Percentiles rank a stretch among this genome's conserved stretches.
Evolutionary conservation across 2,888 invertebrate species (phyloP).

Genomic region (Cheilosia grossa): DNA sequence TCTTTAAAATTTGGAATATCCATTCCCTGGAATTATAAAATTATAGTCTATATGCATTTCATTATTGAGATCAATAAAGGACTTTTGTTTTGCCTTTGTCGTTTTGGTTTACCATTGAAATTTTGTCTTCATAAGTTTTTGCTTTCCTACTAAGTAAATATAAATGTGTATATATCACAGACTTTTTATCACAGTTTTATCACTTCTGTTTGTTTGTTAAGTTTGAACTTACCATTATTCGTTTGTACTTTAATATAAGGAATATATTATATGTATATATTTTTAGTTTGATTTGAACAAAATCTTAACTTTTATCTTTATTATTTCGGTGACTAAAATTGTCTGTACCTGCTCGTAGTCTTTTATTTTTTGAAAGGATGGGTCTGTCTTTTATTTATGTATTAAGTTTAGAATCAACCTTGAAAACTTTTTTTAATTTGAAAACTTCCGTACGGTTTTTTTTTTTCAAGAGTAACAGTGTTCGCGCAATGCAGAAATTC

Average conservation of each 20-base stretch:
- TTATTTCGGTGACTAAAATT: too few species aligned
- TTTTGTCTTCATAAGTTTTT: constrained; percentile 8
- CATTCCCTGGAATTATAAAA: constrained; percentile 65
- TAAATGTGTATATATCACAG: constrained; percentile 29
- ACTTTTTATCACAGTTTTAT: constrained; percentile 46
- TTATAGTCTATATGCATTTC: constrained; percentile 42
- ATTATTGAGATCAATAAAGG: constrained; percentile 10
- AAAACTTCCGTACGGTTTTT: too few species aligned
- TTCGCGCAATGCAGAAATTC: too few species aligned
- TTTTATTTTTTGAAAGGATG: too few species aligned
- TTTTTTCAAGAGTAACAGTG: too few species aligned
- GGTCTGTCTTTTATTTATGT: too few species aligned
- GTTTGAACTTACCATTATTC: constrained; percentile 53
- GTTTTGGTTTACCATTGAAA: constrained; percentile 13
- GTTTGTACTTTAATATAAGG: constrained; percentile 17
- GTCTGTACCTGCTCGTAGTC: too few species aligned
- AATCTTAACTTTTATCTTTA: background rate
- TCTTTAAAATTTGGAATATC: constrained; percentile 47
- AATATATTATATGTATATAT: constrained; percentile 18
- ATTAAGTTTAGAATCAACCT: too few species aligned
- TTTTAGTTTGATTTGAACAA: background rate
- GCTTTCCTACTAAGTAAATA: constrained; percentile 7
- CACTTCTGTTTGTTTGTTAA: constrained; percentile 16
- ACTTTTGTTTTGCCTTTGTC: constrained; percentile 12
- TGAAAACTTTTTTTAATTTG: too few species aligned